A percentile compares a stretch with the other conserved stretches of the same genome.
phyloP scores from a whole-genome alignment of 2,113 vertebrate species.

The Uropsilus gracilis region DNA sequence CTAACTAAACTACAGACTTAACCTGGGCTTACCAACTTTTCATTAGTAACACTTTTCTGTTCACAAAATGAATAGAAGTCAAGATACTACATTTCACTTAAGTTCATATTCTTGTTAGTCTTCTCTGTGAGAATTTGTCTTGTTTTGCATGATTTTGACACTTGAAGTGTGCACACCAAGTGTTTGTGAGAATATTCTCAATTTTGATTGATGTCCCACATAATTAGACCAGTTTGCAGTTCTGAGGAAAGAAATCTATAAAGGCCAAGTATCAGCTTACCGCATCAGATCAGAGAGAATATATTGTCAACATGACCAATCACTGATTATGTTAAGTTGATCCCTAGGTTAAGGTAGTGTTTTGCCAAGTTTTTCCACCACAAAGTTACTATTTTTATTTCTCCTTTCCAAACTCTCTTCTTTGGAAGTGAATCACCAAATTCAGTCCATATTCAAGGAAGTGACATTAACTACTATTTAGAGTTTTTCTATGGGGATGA shows the following conservation, averaged over 20 bases:
- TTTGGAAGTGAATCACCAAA: not conserved
- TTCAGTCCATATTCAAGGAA: not conserved
- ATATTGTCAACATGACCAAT: too few species aligned
- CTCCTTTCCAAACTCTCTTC: not conserved
- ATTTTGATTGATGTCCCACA: not conserved
- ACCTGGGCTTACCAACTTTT: not conserved
- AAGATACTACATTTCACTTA: not conserved
- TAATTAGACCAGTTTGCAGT: not conserved
- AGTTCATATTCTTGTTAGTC: not conserved
- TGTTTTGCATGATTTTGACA: not conserved
- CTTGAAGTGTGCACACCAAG: not conserved
- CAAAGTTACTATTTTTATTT: not conserved
- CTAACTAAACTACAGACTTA: not conserved
- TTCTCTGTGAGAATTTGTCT: not conserved
- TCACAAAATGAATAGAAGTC: not conserved
- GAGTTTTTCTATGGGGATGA: not conserved
- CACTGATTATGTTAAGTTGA: not conserved
- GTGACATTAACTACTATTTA: not conserved
- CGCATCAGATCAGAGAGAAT: not conserved
- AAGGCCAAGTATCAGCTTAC: not conserved
- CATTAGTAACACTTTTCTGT: not conserved
- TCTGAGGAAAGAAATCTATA: not conserved
- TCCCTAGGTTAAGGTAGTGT: not conserved
- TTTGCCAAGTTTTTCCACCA: not conserved
- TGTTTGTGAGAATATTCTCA: not conserved